Conservation (phyloP, 2,797 vertebrate species). For the Tangara arthus region DNA sequence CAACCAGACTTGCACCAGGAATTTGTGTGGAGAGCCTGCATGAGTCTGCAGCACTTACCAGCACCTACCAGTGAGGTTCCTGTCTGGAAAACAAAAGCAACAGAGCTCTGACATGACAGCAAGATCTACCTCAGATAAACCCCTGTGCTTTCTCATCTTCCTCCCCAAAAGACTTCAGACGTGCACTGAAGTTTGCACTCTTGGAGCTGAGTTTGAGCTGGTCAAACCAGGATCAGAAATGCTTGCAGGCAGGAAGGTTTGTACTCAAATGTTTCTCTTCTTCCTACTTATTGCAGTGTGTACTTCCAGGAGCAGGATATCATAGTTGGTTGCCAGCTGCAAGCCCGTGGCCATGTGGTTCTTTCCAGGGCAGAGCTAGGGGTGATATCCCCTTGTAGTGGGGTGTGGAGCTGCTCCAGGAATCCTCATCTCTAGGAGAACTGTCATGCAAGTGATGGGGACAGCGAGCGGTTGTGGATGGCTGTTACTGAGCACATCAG, state of each 20-base stretch:
- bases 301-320: background rate
- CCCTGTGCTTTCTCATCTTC: background rate
- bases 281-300: background rate
- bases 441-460: rapidly evolving
- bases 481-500: background rate
- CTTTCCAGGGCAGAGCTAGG: background rate
- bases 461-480: rapidly evolving
- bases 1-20: background rate
- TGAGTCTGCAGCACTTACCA: background rate
- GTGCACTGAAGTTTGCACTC: background rate
- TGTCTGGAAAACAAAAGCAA: background rate
- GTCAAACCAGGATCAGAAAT: background rate
- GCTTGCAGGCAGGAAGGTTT: background rate
- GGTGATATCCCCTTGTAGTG: background rate
- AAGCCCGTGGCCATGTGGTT: background rate
- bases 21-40: background rate
- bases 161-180: background rate
- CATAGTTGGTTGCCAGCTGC: background rate
- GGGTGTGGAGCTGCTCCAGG: background rate
- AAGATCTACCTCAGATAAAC: background rate
- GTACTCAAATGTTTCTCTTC: background rate
- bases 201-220: background rate
- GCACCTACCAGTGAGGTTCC: background rate
- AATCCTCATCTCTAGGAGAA: background rate
- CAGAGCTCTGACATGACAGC: background rate